These are phyloP conservation scores for Chrysolina americana DNA, from an alignment of 2,888 invertebrate genomes.

Conservation along the genomic window DNA sequence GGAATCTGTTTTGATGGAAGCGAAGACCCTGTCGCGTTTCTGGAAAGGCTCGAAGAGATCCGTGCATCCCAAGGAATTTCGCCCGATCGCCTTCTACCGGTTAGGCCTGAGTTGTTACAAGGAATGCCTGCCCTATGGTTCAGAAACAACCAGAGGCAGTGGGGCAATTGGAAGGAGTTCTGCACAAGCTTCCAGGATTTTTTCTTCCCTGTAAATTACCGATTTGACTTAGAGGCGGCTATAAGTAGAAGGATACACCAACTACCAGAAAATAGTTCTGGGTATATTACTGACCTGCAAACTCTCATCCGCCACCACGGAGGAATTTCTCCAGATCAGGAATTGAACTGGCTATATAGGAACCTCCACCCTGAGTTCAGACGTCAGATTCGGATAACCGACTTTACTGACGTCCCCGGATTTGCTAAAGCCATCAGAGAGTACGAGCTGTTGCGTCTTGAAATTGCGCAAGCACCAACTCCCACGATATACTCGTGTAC, in stretches of 20 bases:
- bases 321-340: background rate
- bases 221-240: too few relatives aligned
- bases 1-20: too few relatives aligned
- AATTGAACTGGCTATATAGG: background rate
- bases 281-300: background rate
- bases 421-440: background rate
- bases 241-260: too few relatives aligned
- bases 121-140: background rate
- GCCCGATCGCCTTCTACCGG: background rate
- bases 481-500: background rate
- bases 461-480: background rate
- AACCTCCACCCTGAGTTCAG: background rate
- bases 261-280: too few relatives aligned
- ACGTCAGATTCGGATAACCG: background rate
- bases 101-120: background rate
- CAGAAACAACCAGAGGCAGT: too few relatives aligned
- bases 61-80: background rate
- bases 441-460: background rate
- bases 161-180: too few relatives aligned
- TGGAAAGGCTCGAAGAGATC: background rate
- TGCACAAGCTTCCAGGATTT: too few relatives aligned
- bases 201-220: too few relatives aligned
- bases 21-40: background rate
- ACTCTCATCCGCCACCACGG: background rate
- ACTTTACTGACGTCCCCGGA: background rate